Base-by-base conservation (phyloP, 2,113 vertebrate species). In the Ciconia stormi region DNA sequence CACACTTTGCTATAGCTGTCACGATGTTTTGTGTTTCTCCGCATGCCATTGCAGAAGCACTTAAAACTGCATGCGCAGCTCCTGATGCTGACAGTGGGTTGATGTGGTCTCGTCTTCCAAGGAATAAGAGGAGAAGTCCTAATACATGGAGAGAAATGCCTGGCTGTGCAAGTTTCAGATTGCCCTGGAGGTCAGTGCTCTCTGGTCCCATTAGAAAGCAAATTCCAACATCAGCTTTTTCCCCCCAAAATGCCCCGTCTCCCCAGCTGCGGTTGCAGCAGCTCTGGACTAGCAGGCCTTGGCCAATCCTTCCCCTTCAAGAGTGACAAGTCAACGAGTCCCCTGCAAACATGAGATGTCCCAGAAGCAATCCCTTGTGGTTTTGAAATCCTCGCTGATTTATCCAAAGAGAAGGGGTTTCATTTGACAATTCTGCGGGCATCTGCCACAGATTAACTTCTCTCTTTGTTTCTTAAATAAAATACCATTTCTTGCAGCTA, bases 371-470 rank as follows among this genome's bases (percentile, higher is more conserved):
- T 40, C 52, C 47, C 76, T 74, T 10, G 34, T 34, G 58, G 56
- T 56, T 91, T 85, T 40, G 74, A 80, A 90, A 85, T 58, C 84
- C 81, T 82, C 7, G 0, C 4, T 87, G 84, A 67, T 94, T 91
- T 79, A 74, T 47, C 69, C 62, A 20, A 18, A 72, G 55, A 56
- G 73, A 38, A 59, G 44, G 36, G 18, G 27, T 56, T 72, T 49
- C 78, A 11, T 81, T 16, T 71, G 81, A 38, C 38, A 23, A 4
- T 55, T 63, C 72, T 61, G 20, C 0, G 12, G 72, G 59, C 87
- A 67, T 93, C 95, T 95, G 93, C 70, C 81, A 65, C 2, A 9
- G 69, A 97, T 91, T 82, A 93, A 49, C 58, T 82, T 61, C 73
- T 49, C 76, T 34, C 73, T 95, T 95, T 93, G 87, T 87, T 82